These are phyloP conservation scores for Lysandra coridon DNA, from an alignment of 2,888 invertebrate species.

Conservation along the genomic window DNA sequence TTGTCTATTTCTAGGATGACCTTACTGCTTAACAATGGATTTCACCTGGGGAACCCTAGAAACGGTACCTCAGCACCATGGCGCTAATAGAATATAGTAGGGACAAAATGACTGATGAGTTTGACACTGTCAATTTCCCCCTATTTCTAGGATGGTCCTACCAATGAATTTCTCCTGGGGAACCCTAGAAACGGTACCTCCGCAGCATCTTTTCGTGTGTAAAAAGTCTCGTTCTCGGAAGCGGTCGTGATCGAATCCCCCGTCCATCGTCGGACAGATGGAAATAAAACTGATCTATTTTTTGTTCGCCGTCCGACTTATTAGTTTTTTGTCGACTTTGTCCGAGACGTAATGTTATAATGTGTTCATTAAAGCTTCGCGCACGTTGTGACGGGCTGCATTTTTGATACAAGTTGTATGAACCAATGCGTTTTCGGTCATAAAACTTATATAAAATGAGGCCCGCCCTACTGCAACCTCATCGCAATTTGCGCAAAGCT, in stretches of 20 bases:
- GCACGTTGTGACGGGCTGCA: too few species aligned
- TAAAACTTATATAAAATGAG: too few species aligned
- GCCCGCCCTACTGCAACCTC: too few species aligned
- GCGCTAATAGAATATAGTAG: too few species aligned
- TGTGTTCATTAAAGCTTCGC: background rate
- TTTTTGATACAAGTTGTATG: too few species aligned
- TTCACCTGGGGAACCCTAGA: background rate
- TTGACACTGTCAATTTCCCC: background rate
- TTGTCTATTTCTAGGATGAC: background rate
- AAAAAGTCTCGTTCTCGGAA: conserved; percentile 66
- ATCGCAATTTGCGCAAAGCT: too few species aligned
- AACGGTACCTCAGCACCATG: background rate
- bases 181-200: background rate
- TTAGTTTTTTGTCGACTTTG: conserved; percentile 53
- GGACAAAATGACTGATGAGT: too few species aligned
- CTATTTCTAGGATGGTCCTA: background rate
- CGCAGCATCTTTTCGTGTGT: conserved; percentile 40
- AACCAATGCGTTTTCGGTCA: too few species aligned
- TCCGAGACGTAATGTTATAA: conserved; percentile 29
- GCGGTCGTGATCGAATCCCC: conserved; percentile 73
- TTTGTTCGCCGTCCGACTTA: conserved; percentile 54
- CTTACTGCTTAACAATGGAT: too few species aligned
- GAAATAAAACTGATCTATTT: conserved; percentile 54
- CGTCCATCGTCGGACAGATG: conserved; percentile 52
- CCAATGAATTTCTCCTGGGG: background rate